A percentile compares a stretch with the other conserved stretches of the same genome.
phyloP scores from a whole-genome alignment of 2,888 invertebrate genomes.

The Oligia latruncula region DNA sequence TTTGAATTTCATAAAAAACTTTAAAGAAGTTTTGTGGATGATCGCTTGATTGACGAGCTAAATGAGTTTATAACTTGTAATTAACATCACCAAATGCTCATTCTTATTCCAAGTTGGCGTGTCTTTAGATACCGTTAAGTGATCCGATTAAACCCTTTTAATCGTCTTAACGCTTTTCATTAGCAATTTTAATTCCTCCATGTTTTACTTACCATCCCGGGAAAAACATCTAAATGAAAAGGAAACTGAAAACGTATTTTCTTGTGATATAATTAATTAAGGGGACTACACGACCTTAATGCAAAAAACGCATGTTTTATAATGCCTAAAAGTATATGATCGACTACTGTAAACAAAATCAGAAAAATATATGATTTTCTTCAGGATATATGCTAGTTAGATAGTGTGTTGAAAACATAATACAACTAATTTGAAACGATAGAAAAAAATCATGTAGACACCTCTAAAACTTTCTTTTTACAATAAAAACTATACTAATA shows the following conservation, averaged over 20 bases:
- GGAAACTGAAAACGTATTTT: not conserved
- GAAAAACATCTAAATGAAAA: not conserved
- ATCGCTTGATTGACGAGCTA: not conserved
- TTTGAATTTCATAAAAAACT: not conserved
- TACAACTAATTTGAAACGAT: too few relatives aligned
- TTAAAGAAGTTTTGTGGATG: not conserved
- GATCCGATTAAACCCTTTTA: not conserved
- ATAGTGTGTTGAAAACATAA: too few relatives aligned
- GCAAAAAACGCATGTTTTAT: too few relatives aligned
- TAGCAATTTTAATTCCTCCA: not conserved
- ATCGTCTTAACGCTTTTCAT: not conserved
- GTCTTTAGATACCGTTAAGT: not conserved
- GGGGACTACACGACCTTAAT: too few relatives aligned
- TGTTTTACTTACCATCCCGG: not conserved
- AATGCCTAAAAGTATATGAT: too few relatives aligned
- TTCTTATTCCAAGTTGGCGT: not conserved
- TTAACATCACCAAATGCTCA: not conserved
- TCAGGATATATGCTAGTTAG: too few relatives aligned
- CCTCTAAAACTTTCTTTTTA: too few relatives aligned
- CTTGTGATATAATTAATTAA: not conserved
- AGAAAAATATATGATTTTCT: too few relatives aligned
- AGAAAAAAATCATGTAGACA: too few relatives aligned
- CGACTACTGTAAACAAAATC: too few relatives aligned
- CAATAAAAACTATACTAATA: too few relatives aligned
- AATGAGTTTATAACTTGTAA: not conserved